phyloP scores from a whole-genome alignment of 1,140 invertebrate species.

The Stratiolaelaps scimitus region DNA sequence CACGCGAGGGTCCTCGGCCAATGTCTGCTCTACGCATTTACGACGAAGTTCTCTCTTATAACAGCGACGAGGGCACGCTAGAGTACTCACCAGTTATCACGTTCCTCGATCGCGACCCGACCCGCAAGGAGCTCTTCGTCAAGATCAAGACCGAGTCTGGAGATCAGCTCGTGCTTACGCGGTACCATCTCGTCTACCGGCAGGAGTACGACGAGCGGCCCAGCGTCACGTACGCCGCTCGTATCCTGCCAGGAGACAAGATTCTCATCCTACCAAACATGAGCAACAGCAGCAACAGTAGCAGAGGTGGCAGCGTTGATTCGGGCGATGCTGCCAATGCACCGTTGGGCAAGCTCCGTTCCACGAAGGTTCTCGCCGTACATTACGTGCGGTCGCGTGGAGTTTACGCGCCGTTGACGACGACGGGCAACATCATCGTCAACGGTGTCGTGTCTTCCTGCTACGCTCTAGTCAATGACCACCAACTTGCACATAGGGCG shows the following conservation, averaged over 20 bases:
- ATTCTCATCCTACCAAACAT: slow-evolving; percentile 16
- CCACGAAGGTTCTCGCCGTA: slow-evolving; percentile 52
- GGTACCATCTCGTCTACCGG: slow-evolving; percentile 60
- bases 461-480: slow-evolving; percentile 77
- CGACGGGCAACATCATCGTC: slow-evolving; percentile 70
- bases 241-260: slow-evolving; percentile 15
- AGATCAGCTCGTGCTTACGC: slow-evolving; percentile 59
- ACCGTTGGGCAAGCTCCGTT: slow-evolving; percentile 33
- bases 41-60: slow-evolving; percentile 64
- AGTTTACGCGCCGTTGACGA: slow-evolving; percentile 77
- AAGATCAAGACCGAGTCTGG: slow-evolving; percentile 56
- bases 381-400: slow-evolving; percentile 51
- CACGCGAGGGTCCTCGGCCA: slow-evolving; percentile 44
- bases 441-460: slow-evolving; percentile 82
- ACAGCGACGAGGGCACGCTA: slow-evolving; percentile 49
- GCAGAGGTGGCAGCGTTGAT: slow-evolving; percentile 9
- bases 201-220: slow-evolving; percentile 27
- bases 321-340: not conserved
- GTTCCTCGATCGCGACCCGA: slow-evolving; percentile 66
- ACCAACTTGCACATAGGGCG: slow-evolving; percentile 64
- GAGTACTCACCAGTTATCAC: slow-evolving; percentile 72
- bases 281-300: slow-evolving; percentile 20
- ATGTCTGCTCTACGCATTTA: slow-evolving; percentile 58
- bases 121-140: slow-evolving; percentile 40
- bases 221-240: slow-evolving; percentile 6